Evolutionary conservation across 1,140 invertebrate genomes (phyloP), one percentile per base, ranked within the genome.

Genomic region (Saccostrea glomerata): DNA sequence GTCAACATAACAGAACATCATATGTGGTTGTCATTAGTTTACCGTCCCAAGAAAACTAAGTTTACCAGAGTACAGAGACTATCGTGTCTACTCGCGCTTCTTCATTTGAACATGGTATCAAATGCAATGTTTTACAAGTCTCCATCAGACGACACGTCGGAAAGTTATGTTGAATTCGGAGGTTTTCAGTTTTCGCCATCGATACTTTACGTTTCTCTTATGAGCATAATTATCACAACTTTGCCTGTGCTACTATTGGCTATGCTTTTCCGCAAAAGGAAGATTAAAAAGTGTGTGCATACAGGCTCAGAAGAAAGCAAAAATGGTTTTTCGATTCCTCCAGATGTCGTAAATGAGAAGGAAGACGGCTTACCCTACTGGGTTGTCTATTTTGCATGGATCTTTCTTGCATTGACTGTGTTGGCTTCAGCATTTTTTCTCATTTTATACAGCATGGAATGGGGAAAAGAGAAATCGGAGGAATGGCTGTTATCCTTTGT

Each of bases 61-160:
- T 95, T 95, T 90, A 93, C 94, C 12, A 92, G 95, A 40, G 87
- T 94, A 47, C 94, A 95, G 90, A 91, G 95, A 55, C 66, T 95
- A 0, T 92, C 93, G 0, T 95, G 94, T 70, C 94, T 94, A 87
- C 83, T 94, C 13, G 89, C 92, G 13, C 87, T 95, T 7, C 89
- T 95, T 6, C 94, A 94, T 85, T 89, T 94, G 1, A 93, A 93
- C 12, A 95, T 95, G 95, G 93, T 95, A n/a, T 90, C 93, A 77
- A 95, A 95, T 86, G 94, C 94, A 30, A 94, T 95, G 94, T 95
- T 94, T 88, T 95, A 92, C 88, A 55, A 87, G 73, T 58, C 86
- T 13, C 23, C 70, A n/a, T 30, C 70, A 77, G 70, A 77, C 11
- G 86, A 87, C 9, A 86, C 88, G 13, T 56, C 83, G 15, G 47